These are phyloP conservation scores for Polypterus senegalus DNA, from an alignment of 2,113 vertebrate species.

Conservation along the genomic window DNA sequence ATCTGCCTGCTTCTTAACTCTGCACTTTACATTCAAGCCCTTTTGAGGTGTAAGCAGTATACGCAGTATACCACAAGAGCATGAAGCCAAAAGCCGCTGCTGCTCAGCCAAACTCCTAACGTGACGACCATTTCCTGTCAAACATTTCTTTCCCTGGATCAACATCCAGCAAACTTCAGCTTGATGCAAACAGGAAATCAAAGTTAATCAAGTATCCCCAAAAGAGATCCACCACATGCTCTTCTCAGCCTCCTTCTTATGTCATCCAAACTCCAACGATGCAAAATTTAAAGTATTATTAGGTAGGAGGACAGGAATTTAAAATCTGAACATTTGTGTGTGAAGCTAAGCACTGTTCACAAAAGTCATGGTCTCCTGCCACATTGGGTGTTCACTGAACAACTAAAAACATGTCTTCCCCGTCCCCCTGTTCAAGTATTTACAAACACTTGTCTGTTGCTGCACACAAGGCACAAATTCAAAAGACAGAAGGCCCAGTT, in stretches of 20 bases:
- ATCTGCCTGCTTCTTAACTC: no score
- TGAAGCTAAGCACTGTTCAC: constrained; percentile 30
- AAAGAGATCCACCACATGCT: no score
- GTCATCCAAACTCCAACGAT: no score
- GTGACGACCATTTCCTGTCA: constrained; percentile 10
- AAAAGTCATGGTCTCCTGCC: constrained; percentile 53
- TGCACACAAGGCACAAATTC: constrained; percentile 68
- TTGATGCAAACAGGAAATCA: no score
- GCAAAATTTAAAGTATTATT: no score
- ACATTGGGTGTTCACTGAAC: constrained; percentile 63
- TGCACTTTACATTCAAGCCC: no score
- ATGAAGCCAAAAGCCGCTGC: not conserved
- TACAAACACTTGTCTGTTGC: constrained; percentile 76
- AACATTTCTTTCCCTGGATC: not conserved
- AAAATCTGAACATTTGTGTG: no score
- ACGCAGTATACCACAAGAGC: no score
- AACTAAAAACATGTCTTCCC: constrained; percentile 55
- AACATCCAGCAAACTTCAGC: not conserved
- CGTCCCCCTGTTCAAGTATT: constrained; percentile 50
- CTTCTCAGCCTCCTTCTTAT: no score
- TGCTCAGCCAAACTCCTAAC: constrained; percentile 6
- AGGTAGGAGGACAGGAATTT: no score
- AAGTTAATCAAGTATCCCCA: no score
- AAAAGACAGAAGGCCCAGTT: constrained; percentile 67
- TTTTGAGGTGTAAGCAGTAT: no score